Conservation (phyloP, 92 coral and sea anemone species). For the Bergia sp. region DNA sequence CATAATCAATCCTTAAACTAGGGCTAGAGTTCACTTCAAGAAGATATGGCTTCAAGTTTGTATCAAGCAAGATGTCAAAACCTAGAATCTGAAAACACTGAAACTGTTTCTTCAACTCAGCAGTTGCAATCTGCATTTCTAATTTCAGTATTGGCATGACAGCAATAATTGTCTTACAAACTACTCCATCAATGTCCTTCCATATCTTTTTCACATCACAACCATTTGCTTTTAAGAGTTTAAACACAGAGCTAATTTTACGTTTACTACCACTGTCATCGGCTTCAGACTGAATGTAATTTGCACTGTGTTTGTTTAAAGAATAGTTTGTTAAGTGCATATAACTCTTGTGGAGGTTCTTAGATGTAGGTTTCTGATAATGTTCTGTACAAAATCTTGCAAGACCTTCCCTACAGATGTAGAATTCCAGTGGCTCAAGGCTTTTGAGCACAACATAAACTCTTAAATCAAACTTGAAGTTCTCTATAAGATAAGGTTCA, state of each 20-base stretch:
- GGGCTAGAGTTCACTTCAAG: constrained; percentile 89
- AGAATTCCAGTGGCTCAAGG: constrained; percentile 78
- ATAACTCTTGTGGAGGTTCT: constrained; percentile 73
- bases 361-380: constrained; percentile 72
- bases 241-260: constrained; percentile 84
- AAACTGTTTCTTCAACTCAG: constrained; percentile 68
- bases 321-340: constrained; percentile 93
- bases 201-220: constrained; percentile 65
- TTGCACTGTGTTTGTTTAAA: constrained; percentile 75
- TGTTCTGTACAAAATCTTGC: constrained; percentile 85
- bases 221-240: constrained; percentile 67
- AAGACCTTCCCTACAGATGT: constrained; percentile 88
- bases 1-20: constrained; percentile 79
- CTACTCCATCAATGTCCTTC: constrained; percentile 74
- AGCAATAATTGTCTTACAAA: constrained; percentile 80
- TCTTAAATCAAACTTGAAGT: constrained; percentile 82
- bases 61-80: constrained; percentile 78
- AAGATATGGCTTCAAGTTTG: constrained; percentile 64
- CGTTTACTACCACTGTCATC: constrained; percentile 85
- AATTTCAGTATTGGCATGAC: constrained; percentile 71
- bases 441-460: constrained; percentile 81
- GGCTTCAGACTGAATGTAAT: constrained; percentile 78
- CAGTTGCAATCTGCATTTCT: constrained; percentile 62
- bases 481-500: constrained; percentile 77
- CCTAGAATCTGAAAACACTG: constrained; percentile 84